Conservation (phyloP, 1,140 invertebrate species). For the Microplitis mediator region DNA sequence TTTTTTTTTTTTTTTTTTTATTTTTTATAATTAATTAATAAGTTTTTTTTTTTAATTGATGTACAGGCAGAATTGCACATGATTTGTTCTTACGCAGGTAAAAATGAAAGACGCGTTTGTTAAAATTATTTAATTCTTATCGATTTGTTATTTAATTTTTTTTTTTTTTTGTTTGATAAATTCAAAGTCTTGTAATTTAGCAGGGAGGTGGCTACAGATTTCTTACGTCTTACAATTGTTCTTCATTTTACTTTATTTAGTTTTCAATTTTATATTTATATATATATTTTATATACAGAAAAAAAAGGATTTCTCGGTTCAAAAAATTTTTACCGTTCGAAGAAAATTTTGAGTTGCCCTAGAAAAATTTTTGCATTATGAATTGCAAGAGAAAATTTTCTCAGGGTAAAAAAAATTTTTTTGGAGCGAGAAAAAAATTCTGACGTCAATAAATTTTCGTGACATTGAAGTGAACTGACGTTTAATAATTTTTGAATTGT, state of each 20-base stretch:
- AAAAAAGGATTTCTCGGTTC: too few relatives aligned
- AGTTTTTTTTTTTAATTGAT: not conserved
- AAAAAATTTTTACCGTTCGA: too few relatives aligned
- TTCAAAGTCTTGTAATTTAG: not conserved
- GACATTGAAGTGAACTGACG: too few relatives aligned
- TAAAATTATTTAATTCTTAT: not conserved
- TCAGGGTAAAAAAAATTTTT: too few relatives aligned
- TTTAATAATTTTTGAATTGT: too few relatives aligned
- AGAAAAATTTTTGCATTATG: too few relatives aligned
- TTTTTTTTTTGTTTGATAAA: not conserved
- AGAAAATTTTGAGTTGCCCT: too few relatives aligned
- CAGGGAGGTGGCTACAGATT: slow-evolving; percentile 7
- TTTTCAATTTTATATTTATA: too few relatives aligned
- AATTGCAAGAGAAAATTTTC: too few relatives aligned
- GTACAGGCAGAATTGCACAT: slow-evolving; percentile 22
- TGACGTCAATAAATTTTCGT: too few relatives aligned
- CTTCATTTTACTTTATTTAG: not conserved
- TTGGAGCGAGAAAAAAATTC: too few relatives aligned
- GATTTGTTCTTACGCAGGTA: slow-evolving; percentile 26
- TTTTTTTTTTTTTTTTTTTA: slow-evolving; percentile 2
- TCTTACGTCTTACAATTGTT: not conserved
- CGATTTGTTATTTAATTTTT: not conserved
- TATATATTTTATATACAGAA: too few relatives aligned
- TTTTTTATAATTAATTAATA: not conserved
- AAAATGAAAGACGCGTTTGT: slow-evolving; percentile 18